phyloP scores from a whole-genome alignment of 2,113 vertebrate genomes.

The Callipepla californica region DNA sequence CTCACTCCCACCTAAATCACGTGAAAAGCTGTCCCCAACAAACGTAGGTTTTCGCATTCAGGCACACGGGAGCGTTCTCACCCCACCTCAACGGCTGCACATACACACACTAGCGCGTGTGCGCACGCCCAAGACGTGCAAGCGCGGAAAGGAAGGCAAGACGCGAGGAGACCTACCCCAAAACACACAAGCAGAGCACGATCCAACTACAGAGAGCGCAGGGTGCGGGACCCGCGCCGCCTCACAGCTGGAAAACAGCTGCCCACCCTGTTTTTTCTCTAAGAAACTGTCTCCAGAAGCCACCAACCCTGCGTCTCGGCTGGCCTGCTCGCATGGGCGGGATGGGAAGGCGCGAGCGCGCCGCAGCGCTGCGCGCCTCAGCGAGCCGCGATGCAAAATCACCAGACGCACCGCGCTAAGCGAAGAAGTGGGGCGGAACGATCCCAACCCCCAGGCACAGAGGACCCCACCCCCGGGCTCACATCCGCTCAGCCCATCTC shows the following conservation, averaged over 20 bases:
- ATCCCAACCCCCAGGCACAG: not conserved
- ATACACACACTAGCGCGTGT: not conserved
- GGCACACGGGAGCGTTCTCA: not conserved
- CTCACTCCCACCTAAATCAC: not conserved
- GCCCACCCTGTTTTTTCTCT: no score
- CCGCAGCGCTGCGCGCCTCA: not conserved
- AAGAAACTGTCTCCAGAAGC: not conserved
- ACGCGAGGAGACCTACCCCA: not conserved
- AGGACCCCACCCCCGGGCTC: not conserved
- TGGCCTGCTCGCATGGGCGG: not conserved
- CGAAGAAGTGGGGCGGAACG: not conserved
- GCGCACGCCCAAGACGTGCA: not conserved
- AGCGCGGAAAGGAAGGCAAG: not conserved
- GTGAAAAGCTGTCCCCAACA: not conserved
- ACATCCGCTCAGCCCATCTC: not conserved
- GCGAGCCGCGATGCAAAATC: not conserved
- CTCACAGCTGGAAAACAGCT: no score
- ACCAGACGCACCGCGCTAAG: not conserved
- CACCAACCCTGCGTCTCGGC: not conserved
- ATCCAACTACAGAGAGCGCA: not conserved
- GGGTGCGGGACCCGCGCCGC: not conserved
- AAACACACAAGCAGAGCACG: not conserved
- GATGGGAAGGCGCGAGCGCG: not conserved
- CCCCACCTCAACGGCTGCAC: not conserved
- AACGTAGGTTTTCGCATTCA: not conserved